Evolutionary conservation across 2,797 vertebrate species (phyloP).

Genomic region (Euphonia xanthogaster): DNA sequence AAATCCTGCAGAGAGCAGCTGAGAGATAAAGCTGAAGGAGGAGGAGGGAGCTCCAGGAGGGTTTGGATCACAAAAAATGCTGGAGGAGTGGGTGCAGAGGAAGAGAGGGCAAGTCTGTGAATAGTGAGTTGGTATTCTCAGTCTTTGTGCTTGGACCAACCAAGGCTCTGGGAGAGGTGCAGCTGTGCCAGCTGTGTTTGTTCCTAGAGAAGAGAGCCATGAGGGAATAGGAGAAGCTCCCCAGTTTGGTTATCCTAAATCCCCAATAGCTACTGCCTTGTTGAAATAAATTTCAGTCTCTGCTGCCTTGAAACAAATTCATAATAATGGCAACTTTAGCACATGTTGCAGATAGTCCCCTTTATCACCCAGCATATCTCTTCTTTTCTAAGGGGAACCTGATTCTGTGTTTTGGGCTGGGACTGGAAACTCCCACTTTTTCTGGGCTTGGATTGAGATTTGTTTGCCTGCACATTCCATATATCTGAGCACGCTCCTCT

Average conservation of each 20-base stretch:
- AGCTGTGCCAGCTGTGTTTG: neutral
- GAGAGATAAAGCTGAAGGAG: neutral
- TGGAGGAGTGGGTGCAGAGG: neutral
- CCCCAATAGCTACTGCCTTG: rapidly evolving
- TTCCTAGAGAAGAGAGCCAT: neutral
- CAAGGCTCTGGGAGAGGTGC: neutral
- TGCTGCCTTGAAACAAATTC: neutral
- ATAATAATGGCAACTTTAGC: neutral
- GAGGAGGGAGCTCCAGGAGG: neutral
- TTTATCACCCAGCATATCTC: neutral
- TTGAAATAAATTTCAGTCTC: neutral
- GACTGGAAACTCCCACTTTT: neutral
- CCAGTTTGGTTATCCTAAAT: neutral
- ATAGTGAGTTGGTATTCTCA: neutral
- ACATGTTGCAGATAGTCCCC: neutral
- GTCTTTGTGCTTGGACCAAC: neutral
- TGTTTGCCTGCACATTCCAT: conserved; percentile 50
- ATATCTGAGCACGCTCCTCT: conserved; percentile 59
- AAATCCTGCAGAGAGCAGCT: neutral
- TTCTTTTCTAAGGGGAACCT: neutral
- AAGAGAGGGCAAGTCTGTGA: neutral
- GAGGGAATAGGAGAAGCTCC: neutral
- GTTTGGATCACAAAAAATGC: neutral
- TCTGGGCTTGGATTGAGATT: neutral
- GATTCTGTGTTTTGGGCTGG: neutral